These are phyloP conservation scores for Nibea coibor DNA, from an alignment of 2,113 vertebrate species.

Conservation along the genomic window DNA sequence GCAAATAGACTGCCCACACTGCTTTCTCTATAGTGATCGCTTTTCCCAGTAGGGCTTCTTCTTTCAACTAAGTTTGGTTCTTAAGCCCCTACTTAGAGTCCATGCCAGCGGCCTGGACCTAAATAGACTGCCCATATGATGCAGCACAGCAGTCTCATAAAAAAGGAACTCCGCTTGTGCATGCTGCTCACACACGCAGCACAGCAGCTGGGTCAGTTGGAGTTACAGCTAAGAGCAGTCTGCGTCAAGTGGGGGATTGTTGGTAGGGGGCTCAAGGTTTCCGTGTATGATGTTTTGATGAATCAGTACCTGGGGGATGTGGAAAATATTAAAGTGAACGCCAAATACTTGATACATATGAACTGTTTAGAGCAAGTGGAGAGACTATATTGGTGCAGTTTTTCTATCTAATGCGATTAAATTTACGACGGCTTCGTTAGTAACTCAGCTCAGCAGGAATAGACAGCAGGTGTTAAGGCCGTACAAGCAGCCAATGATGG, in stretches of 20 bases:
- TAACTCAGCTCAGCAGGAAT: slow-evolving; percentile 51
- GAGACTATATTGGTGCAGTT: background rate
- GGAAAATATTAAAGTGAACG: slow-evolving; percentile 59
- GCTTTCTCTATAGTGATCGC: slow-evolving; percentile 33
- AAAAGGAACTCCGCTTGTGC: slow-evolving; percentile 54
- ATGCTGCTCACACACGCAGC: slow-evolving; percentile 42
- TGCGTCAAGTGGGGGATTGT: slow-evolving; percentile 61
- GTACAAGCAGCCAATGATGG: slow-evolving; percentile 24
- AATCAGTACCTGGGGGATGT: slow-evolving; percentile 66
- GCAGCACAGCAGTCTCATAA: slow-evolving; percentile 71
- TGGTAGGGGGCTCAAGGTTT: slow-evolving; percentile 52
- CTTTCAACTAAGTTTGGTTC: slow-evolving; percentile 71
- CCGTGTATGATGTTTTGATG: slow-evolving; percentile 66
- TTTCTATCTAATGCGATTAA: slow-evolving; percentile 39
- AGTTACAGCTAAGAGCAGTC: slow-evolving; percentile 67
- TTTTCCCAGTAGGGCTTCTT: slow-evolving; percentile 53
- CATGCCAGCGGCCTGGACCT: slow-evolving; percentile 71
- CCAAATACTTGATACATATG: slow-evolving; percentile 54
- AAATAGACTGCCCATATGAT: slow-evolving; percentile 79
- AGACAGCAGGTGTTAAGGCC: slow-evolving; percentile 49
- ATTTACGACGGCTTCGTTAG: slow-evolving; percentile 52
- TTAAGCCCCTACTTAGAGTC: slow-evolving; percentile 65
- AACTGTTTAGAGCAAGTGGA: slow-evolving; percentile 27
- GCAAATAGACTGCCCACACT: slow-evolving; percentile 3
- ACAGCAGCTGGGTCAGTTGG: slow-evolving; percentile 73